Evolutionary conservation across 2,888 invertebrate genomes (phyloP).

Genomic region (Cataglyphis cursor): DNA sequence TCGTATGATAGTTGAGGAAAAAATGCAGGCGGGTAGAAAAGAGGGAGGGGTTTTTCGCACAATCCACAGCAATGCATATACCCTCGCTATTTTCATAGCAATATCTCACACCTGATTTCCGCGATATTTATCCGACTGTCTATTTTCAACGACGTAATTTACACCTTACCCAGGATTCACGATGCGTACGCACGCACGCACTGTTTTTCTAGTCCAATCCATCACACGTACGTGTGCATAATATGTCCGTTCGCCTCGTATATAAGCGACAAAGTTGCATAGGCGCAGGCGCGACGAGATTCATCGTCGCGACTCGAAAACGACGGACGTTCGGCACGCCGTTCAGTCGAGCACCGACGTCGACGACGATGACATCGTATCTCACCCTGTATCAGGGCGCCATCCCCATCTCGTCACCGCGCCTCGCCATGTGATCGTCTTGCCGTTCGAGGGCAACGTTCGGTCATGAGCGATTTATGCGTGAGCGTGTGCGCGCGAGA

Average conservation of each 20-base stretch:
- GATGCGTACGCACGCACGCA: constrained; percentile 77
- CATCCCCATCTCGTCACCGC: constrained; percentile 16
- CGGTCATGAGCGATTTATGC: constrained; percentile 24
- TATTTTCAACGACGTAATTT: constrained; percentile 61
- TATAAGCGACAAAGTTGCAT: constrained; percentile 71
- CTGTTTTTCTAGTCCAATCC: constrained; percentile 80
- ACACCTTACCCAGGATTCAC: constrained; percentile 59
- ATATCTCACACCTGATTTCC: constrained; percentile 7
- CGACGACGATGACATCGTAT: constrained; percentile 65
- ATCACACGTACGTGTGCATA: constrained; percentile 76
- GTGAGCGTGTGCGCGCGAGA: background rate
- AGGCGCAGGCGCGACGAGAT: constrained; percentile 70
- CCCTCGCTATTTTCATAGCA: background rate
- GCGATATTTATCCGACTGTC: constrained; percentile 21
- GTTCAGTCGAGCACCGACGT: constrained; percentile 76
- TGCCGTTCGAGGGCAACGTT: background rate
- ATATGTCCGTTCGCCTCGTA: constrained; percentile 71
- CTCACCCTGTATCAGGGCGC: background rate
- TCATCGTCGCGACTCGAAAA: constrained; percentile 61
- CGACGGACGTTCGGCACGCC: constrained; percentile 50
- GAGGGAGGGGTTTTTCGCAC: background rate
- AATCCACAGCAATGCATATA: background rate
- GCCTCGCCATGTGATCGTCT: constrained; percentile 68
- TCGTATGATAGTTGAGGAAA: background rate
- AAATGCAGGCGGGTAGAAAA: background rate